Evolutionary conservation across 2,888 invertebrate species (phyloP), one percentile per base, ranked within the genome.

Genomic region (Anticlea derivata): DNA sequence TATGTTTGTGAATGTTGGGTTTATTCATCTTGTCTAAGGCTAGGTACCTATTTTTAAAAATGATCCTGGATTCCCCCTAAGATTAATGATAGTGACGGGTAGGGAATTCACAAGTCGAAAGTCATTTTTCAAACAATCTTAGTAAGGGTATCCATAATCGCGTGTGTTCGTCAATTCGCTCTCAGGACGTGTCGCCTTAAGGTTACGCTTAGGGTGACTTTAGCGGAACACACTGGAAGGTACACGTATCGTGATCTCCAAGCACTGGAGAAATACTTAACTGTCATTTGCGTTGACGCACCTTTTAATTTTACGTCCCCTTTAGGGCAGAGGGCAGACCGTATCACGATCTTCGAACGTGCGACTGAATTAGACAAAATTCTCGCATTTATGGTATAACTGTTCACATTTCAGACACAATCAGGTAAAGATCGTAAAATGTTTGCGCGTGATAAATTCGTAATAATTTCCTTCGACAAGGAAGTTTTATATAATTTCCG

Each of bases 171-270:
- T 70, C 69, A 73, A 64, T 58, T 55, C 57, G 58, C 58, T 59
- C 44, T 34, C 57, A 65, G 61, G 51, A 59, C 56, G 35, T 51
- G 63, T 65, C 60, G 76, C 78, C 75, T 70, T 66, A 66, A 75
- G 80, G 73, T 74, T 64, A 68, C 74, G 66, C 68, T 70, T 73
- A 68, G 65, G 71, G 70, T 71, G 69, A 63, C 65, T 64, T 68
- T 64, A 73, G 68, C 67, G 68, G 69, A 59, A 70, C 71, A 68
- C 64, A 66, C 50, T 62, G 62, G 63, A 58, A n/a, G n/a, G n/a
- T 17, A 63, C 62, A 23, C 27, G 33, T 52, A 66, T 75, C 75
- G 73, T 76, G 75, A 73, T 70, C 67, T 55, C 47, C 50, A 52
- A 47, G 53, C 60, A 47, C 46, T 45, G 62, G 60, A 66, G 68